A percentile compares a stretch with the other conserved stretches of the same genome.
These are phyloP conservation scores for Mus spretus DNA, from an alignment of 2,797 vertebrate genomes.

Conservation along the genomic window DNA sequence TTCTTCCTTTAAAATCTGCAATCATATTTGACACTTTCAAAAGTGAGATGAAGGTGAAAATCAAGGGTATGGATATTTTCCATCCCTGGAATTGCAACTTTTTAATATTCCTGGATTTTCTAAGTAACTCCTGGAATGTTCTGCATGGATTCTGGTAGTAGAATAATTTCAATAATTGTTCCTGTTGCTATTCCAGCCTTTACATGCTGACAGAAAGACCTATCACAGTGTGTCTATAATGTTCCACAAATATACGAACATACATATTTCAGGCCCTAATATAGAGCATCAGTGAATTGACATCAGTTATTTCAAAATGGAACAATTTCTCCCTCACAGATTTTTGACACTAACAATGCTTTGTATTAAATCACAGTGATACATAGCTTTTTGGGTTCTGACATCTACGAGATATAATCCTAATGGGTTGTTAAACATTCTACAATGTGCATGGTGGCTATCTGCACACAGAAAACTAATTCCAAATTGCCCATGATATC, in stretches of 20 bases:
- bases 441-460: background rate
- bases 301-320: background rate
- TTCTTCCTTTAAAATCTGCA: conserved; percentile 76
- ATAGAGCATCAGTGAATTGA: conserved; percentile 10
- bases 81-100: background rate
- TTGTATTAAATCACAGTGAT: background rate
- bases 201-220: background rate
- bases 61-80: conserved; percentile 50
- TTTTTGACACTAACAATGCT: background rate
- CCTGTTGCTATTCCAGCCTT: background rate
- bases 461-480: background rate
- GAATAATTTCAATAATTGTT: conserved; percentile 18
- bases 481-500: background rate
- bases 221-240: background rate
- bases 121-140: background rate
- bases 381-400: background rate
- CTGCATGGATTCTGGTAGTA: background rate
- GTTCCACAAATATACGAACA: background rate
- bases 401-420: background rate
- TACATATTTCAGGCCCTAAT: background rate
- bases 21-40: conserved; percentile 56
- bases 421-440: background rate
- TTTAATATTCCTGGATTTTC: conserved; percentile 48
- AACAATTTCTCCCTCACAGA: background rate
- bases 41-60: conserved; percentile 63